Base-by-base conservation (phyloP, 2,113 vertebrate genomes). In the Mesitornis unicolor region DNA sequence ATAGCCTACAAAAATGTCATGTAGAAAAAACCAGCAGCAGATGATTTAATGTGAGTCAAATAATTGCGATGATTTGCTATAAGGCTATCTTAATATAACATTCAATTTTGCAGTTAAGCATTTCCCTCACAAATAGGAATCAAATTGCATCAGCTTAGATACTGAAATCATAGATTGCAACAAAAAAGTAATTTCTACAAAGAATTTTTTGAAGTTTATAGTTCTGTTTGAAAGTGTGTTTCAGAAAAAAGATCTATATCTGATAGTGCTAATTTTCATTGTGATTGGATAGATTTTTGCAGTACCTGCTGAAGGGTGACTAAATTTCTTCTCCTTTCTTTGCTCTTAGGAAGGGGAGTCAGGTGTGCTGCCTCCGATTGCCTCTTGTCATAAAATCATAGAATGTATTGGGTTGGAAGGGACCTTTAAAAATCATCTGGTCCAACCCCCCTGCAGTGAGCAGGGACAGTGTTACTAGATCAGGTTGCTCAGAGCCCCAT, bases 11-110 rank as follows among this genome's bases (percentile, higher is more conserved):
- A 90, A 94, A 95, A 73, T 48, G 13, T 78, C 45, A 59, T 13
- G 13, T 29, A 38, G 36, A 38, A 42, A 95, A 68, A 56, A 18
- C 0, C 40, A 93, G n/a, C 53, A 93, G 70, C 45, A 91, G 65
- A 85, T 93, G 59, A 93, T 92, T 91, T 90, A 83, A 83, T 93
- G 61, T 76, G 43, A 85, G 48, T 61, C 28, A 94, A 92, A 90
- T 90, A 88, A 84, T 74, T 95, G 67, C 71, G 28, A 54, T 74
- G 63, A 90, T 68, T 77, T 12, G 26, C 79, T 93, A 86, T 77
- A 95, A 90, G 95, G 47, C 45, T 77, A 67, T 88, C 59, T 79
- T 87, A 94, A 85, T 83, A 79, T 80, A 91, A 92, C 63, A 35
- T 68, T 90, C 70, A 60, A 2, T 92, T 95, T 94, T 83, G 85